Base-by-base conservation (phyloP, 2,888 invertebrate genomes). In the Zaprionus bogoriensis region DNA sequence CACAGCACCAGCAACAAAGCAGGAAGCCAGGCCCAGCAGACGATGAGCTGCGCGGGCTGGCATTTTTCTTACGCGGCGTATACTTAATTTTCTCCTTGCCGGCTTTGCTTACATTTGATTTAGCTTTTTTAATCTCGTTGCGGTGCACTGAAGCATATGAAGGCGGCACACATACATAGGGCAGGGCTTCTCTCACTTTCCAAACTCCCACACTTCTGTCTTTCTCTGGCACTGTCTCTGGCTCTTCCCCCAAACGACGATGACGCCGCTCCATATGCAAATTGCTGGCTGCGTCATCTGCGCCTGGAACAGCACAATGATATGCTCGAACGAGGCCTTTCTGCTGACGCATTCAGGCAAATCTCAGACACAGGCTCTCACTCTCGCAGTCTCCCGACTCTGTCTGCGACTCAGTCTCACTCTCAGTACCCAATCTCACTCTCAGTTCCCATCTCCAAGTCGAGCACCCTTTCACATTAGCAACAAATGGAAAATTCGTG, bases 271-370 rank as follows among this genome's bases (percentile, higher is more conserved):
- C 51, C 72, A 60, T 55, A 65, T 64, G 61, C 38, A 77, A 77
- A 77, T 61, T 55, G 20, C 46, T 47, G 58, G 42, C 58, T 39
- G 57, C 50, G 63, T 67, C 53, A 63, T 58, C 50, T 42, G 38
- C 45, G 17, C 7, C 48, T 47, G 46, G 55, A 12, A 41, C 39
- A 50, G 41, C 27, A 28, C 60, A 55, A 58, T 60, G 74, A 65
- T 69, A 58, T 59, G 61, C 54, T 62, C 42, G 66, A 69, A 42
- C 52, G 30, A 6, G 14, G 30, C 57, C 20, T 52, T 74, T 51
- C 39, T 60, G 77, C 79, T 79, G 64, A 86, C 77, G 54, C 67
- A 82, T 70, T 46, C 65, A 67, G 64, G 59, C 58, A 67, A 77
- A 69, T 61, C 50, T 52, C n/a, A 38, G n/a, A n/a, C n/a, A n/a